phyloP scores from a whole-genome alignment of 2,113 vertebrate genomes.

The Pituophis catenifer region DNA sequence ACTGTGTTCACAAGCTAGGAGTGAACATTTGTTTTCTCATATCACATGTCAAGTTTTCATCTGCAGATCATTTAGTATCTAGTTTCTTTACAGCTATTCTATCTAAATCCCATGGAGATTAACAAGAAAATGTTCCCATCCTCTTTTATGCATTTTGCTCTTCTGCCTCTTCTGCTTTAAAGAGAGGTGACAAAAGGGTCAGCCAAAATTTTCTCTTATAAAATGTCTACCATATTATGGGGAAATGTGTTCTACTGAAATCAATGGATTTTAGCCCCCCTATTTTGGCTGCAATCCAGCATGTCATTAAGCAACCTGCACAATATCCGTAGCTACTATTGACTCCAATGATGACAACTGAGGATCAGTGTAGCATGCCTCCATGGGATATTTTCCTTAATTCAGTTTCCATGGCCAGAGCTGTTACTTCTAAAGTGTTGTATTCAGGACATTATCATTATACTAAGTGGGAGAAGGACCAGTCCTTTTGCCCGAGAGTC shows the following conservation, averaged over 20 bases:
- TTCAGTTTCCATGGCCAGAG: not conserved
- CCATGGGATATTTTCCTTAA: not conserved
- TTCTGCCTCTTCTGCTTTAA: not conserved
- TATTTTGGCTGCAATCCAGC: not conserved
- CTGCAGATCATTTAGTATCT: conserved; percentile 13
- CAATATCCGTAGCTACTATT: not conserved
- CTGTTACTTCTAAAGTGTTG: not conserved
- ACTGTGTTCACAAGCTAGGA: not conserved
- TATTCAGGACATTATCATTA: not conserved
- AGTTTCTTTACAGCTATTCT: conserved; percentile 24
- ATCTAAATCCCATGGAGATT: conserved; percentile 2
- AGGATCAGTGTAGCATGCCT: too few species aligned
- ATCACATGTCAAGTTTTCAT: conserved; percentile 13
- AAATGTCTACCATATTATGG: not conserved
- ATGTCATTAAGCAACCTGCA: not conserved
- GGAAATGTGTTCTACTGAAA: not conserved
- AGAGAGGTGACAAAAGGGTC: not conserved
- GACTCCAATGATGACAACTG: not conserved
- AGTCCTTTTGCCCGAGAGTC: not conserved
- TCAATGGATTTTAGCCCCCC: not conserved
- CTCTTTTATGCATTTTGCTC: not conserved
- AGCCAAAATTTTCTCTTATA: not conserved
- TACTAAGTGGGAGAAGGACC: not conserved
- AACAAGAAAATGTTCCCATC: not conserved
- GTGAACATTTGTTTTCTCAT: not conserved